Percentiles rank a stretch among this genome's conserved stretches.
phyloP scores from a whole-genome alignment of 2,888 invertebrate genomes.

The Plebejus argus region DNA sequence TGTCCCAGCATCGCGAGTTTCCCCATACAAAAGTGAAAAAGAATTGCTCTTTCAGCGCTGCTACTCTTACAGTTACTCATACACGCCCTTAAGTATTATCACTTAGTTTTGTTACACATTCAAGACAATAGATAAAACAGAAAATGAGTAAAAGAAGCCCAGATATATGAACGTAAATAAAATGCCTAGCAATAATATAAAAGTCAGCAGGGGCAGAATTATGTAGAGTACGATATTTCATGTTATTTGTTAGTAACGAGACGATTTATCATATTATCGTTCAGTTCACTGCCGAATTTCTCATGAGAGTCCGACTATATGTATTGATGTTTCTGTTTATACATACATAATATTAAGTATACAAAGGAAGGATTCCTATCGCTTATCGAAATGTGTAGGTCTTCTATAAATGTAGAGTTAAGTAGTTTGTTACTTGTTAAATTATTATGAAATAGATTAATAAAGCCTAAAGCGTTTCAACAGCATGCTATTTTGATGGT shows the following conservation, averaged over 20 bases:
- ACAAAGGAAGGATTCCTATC: too few relatives aligned
- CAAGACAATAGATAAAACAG: too few relatives aligned
- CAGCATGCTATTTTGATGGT: too few relatives aligned
- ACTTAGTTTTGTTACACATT: too few relatives aligned
- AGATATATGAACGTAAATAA: neutral
- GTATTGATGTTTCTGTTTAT: neutral
- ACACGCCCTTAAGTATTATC: too few relatives aligned
- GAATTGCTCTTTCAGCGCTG: too few relatives aligned
- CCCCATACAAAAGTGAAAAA: too few relatives aligned
- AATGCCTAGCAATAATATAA: neutral
- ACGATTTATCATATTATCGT: conserved; percentile 21
- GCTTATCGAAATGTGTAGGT: too few relatives aligned
- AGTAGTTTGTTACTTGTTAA: too few relatives aligned
- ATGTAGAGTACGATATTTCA: neutral
- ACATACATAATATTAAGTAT: neutral
- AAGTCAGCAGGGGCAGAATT: neutral
- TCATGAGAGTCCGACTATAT: neutral
- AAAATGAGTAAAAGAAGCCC: neutral
- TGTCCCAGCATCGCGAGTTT: too few relatives aligned
- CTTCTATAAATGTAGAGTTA: neutral
- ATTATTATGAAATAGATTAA: too few relatives aligned
- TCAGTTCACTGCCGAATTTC: conserved; percentile 11
- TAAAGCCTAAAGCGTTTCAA: neutral
- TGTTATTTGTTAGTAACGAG: neutral
- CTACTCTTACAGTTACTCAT: too few relatives aligned